A percentile compares a stretch with the other conserved stretches of the same genome.
Evolutionary conservation across 2,797 vertebrate genomes (phyloP).

Genomic region (Erethizon dorsatum): DNA sequence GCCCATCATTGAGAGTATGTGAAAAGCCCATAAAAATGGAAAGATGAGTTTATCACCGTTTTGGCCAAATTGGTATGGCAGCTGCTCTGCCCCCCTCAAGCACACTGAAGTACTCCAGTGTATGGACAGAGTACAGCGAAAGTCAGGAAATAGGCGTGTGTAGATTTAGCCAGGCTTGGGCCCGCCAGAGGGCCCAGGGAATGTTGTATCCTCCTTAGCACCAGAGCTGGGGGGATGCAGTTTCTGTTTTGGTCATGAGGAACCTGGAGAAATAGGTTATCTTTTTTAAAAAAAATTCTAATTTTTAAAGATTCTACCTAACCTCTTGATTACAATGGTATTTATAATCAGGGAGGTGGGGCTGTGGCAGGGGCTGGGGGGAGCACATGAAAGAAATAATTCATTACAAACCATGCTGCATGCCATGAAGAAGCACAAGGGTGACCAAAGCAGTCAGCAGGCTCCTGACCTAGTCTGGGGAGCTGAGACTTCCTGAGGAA

Average conservation of each 20-base stretch:
- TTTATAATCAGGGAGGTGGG: not conserved
- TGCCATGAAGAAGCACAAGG: not conserved
- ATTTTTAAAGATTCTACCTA: not conserved
- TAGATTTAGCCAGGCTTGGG: not conserved
- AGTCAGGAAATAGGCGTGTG: not conserved
- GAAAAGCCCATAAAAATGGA: not conserved
- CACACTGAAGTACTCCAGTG: not conserved
- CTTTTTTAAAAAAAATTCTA: not conserved
- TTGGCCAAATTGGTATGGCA: not conserved
- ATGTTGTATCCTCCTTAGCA: not conserved
- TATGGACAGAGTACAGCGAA: not conserved
- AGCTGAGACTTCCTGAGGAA: constrained; percentile 30
- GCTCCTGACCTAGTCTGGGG: constrained; percentile 4
- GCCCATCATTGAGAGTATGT: not conserved
- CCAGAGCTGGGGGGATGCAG: not conserved
- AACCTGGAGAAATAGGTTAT: not conserved
- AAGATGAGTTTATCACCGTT: not conserved
- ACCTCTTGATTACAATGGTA: not conserved
- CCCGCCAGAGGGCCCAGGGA: not conserved
- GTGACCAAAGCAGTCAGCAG: not conserved
- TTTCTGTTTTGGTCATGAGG: not conserved
- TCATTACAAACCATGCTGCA: constrained; percentile 25
- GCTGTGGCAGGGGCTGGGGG: too few relatives aligned
- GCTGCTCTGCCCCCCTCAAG: not conserved
- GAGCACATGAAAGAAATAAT: constrained; percentile 31